Evolutionary conservation across 2,113 vertebrate genomes (phyloP).

Genomic region (Dascyllus trimaculatus): DNA sequence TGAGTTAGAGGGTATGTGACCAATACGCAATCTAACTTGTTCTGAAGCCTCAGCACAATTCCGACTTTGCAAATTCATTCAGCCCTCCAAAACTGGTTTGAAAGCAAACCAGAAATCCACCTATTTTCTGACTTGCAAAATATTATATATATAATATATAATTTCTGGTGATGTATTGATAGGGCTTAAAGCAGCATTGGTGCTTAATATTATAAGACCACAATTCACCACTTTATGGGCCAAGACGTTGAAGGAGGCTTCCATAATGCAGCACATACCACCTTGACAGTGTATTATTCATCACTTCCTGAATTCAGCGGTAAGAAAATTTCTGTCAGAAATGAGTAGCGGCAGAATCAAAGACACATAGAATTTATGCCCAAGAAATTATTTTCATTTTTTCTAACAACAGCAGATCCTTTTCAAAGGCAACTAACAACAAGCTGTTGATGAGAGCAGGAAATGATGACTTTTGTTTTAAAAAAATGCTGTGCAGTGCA

Average conservation of each 20-base stretch:
- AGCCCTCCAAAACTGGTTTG: no score
- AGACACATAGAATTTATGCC: neutral
- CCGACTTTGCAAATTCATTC: no score
- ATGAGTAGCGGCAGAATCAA: slow-evolving; percentile 3
- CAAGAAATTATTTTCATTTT: neutral
- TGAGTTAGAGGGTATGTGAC: neutral
- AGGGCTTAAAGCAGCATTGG: neutral
- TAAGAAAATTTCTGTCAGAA: neutral
- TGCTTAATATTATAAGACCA: neutral
- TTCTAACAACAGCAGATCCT: neutral
- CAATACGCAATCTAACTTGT: neutral
- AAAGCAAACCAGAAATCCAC: no score
- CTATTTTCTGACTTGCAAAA: neutral
- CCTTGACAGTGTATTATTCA: neutral
- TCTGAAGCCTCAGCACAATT: neutral
- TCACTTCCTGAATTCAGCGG: neutral
- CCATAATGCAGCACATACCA: neutral
- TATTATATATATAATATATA: no score
- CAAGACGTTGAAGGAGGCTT: neutral
- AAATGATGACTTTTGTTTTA: neutral
- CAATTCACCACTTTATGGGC: neutral
- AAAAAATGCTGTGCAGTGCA: neutral
- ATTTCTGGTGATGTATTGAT: neutral
- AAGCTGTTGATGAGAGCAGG: slow-evolving; percentile 17
- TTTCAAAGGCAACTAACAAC: neutral